Evolutionary conservation across 2,888 invertebrate genomes (phyloP).

Genomic region (Chalcis sispes): DNA sequence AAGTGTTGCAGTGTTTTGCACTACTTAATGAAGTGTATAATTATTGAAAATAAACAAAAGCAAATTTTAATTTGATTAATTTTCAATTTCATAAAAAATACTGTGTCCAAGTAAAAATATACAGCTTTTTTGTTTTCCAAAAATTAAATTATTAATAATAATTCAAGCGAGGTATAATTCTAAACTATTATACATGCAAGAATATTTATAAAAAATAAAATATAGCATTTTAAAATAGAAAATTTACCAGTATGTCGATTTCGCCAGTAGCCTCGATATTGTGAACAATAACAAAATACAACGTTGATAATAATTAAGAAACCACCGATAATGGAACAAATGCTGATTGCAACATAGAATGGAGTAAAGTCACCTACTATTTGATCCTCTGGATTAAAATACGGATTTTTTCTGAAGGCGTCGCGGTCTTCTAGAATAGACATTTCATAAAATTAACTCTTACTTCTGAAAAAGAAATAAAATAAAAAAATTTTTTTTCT

Average conservation of each 20-base stretch:
- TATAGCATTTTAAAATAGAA: slow-evolving; percentile 41
- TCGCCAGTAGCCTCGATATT: slow-evolving; percentile 88
- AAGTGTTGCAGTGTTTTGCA: too few relatives aligned
- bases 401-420: slow-evolving; percentile 81
- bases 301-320: slow-evolving; percentile 86
- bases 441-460: slow-evolving; percentile 73
- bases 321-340: slow-evolving; percentile 85
- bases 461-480: slow-evolving; percentile 70
- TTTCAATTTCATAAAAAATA: too few relatives aligned
- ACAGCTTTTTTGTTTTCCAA: too few relatives aligned
- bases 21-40: too few relatives aligned
- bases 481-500: slow-evolving; percentile 2
- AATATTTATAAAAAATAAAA: slow-evolving; percentile 4
- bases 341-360: slow-evolving; percentile 88
- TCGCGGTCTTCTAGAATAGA: slow-evolving; percentile 81
- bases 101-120: too few relatives aligned
- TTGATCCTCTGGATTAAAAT: slow-evolving; percentile 77
- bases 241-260: slow-evolving; percentile 85
- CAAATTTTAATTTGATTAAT: too few relatives aligned
- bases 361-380: slow-evolving; percentile 86
- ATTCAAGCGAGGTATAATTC: too few relatives aligned
- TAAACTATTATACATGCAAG: not conserved
- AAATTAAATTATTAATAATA: too few relatives aligned
- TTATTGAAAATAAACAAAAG: too few relatives aligned
- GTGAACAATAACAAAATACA: slow-evolving; percentile 88